Evolutionary conservation across 1,140 invertebrate genomes (phyloP).

Genomic region (Drosophila paulistorum): DNA sequence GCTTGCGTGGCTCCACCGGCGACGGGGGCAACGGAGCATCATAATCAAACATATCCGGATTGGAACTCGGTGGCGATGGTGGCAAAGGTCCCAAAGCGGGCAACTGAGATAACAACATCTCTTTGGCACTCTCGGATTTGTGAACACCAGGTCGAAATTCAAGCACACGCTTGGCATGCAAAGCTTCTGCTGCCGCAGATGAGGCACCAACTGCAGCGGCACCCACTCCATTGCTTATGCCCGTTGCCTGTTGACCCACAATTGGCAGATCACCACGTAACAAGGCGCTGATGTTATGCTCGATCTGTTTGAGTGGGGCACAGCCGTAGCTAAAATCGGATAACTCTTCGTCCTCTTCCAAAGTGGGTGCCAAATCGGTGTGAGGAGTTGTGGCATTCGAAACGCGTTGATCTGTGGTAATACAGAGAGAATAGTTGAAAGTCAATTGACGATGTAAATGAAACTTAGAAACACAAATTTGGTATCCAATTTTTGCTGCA

Average conservation of each 20-base stretch:
- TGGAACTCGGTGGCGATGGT: slow-evolving; percentile 77
- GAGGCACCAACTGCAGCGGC: slow-evolving; percentile 25
- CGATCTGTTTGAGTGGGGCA: slow-evolving; percentile 85
- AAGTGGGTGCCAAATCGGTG: slow-evolving; percentile 84
- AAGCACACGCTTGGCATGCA: slow-evolving; percentile 72
- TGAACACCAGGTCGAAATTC: slow-evolving; percentile 85
- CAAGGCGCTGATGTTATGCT: slow-evolving; percentile 86
- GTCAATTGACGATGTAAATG: neutral
- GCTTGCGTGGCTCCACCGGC: slow-evolving; percentile 83
- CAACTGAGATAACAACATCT: slow-evolving; percentile 85
- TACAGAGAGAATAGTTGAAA: slow-evolving; percentile 26
- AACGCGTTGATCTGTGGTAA: slow-evolving; percentile 54
- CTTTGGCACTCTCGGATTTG: slow-evolving; percentile 88
- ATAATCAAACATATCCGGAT: slow-evolving; percentile 79
- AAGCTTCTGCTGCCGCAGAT: slow-evolving; percentile 50
- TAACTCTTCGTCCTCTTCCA: slow-evolving; percentile 87
- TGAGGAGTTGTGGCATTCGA: slow-evolving; percentile 80
- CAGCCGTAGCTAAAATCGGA: slow-evolving; percentile 82
- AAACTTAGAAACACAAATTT: too few species aligned
- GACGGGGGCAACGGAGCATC: slow-evolving; percentile 91
- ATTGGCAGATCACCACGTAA: slow-evolving; percentile 84
- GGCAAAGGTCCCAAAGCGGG: slow-evolving; percentile 80
- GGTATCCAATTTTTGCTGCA: too few species aligned
- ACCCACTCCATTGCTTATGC: slow-evolving; percentile 21
- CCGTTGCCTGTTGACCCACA: slow-evolving; percentile 61